A percentile compares a stretch with the other conserved stretches of the same genome.
phyloP scores from a whole-genome alignment of 2,797 vertebrate genomes.

The Leuciscus waleckii region DNA sequence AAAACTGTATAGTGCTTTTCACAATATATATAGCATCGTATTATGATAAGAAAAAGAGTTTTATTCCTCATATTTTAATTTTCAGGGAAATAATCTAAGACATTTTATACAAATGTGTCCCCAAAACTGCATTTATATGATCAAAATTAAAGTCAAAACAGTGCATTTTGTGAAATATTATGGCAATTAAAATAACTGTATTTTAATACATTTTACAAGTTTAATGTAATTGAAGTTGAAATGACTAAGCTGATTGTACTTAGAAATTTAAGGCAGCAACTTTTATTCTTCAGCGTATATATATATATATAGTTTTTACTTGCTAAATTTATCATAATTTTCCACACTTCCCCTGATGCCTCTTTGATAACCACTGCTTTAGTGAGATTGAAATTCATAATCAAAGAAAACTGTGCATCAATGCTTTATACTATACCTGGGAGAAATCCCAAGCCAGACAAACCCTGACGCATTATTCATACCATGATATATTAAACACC shows the following conservation, averaged over 20 bases:
- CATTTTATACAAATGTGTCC: neutral
- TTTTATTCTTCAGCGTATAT: neutral
- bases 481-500: constrained; percentile 39
- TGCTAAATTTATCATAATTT: neutral
- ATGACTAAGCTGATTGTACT: too few species aligned
- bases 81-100: neutral
- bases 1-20: neutral
- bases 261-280: too few species aligned
- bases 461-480: constrained; percentile 33
- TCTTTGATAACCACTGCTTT: constrained; percentile 13
- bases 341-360: neutral
- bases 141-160: neutral
- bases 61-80: neutral
- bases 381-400: constrained; percentile 9
- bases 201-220: too few species aligned
- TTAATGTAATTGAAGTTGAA: too few species aligned
- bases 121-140: neutral
- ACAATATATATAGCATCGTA: too few species aligned
- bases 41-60: neutral
- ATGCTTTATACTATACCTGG: constrained; percentile 18
- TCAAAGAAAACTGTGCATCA: neutral
- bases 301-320: neutral
- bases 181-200: neutral
- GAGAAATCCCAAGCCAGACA: constrained; percentile 9
- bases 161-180: neutral